phyloP scores from a whole-genome alignment of 2,888 invertebrate species.

The Drosophila robusta region DNA sequence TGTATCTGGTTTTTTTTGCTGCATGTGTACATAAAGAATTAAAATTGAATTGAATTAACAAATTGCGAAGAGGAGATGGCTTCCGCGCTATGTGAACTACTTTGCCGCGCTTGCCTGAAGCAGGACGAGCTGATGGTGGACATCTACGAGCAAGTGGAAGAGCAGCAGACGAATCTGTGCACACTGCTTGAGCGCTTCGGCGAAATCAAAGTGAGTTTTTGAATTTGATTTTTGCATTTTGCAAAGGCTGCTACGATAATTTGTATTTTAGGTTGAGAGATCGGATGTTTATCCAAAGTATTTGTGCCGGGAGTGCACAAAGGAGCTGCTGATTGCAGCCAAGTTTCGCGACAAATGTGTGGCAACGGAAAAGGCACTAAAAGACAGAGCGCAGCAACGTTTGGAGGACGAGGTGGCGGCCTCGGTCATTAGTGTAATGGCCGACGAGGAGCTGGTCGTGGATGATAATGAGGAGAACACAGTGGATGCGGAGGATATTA shows the following conservation, averaged over 20 bases:
- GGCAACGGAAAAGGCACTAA: slow-evolving; percentile 66
- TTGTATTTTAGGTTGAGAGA: slow-evolving; percentile 67
- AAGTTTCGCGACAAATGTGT: slow-evolving; percentile 82
- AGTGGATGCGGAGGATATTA: slow-evolving; percentile 21
- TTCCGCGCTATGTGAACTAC: slow-evolving; percentile 57
- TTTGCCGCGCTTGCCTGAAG: slow-evolving; percentile 81
- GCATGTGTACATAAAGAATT: slow-evolving; percentile 6
- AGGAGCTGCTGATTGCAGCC: slow-evolving; percentile 79
- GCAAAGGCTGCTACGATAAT: background rate
- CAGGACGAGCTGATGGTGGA: slow-evolving; percentile 80
- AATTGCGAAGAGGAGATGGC: slow-evolving; percentile 38
- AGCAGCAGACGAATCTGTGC: slow-evolving; percentile 75
- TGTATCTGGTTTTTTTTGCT: background rate
- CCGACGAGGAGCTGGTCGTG: background rate
- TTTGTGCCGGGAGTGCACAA: slow-evolving; percentile 82
- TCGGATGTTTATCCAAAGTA: slow-evolving; percentile 78
- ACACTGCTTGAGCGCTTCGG: slow-evolving; percentile 77
- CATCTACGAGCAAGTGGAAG: slow-evolving; percentile 81
- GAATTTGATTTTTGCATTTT: background rate
- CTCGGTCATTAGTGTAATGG: background rate
- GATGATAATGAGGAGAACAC: background rate
- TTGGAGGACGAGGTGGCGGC: slow-evolving; percentile 2
- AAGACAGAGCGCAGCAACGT: background rate
- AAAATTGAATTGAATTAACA: slow-evolving; percentile 2
- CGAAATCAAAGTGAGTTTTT: slow-evolving; percentile 65